Conservation (phyloP, 2,113 vertebrate species). For the Pagrus major region DNA sequence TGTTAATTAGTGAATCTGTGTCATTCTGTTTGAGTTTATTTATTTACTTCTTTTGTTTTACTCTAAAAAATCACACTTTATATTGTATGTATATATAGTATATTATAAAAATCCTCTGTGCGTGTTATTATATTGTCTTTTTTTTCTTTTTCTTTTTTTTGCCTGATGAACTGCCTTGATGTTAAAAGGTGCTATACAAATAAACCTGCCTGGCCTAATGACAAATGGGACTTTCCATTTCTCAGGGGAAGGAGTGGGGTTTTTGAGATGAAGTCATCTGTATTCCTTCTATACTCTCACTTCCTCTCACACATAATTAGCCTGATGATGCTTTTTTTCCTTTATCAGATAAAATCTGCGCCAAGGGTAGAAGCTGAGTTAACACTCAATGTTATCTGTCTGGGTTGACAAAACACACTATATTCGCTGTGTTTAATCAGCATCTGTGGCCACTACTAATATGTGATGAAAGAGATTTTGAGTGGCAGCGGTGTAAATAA, state of each 20-base stretch:
- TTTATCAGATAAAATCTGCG: background rate
- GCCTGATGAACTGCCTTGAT: background rate
- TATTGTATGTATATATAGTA: too few relatives aligned
- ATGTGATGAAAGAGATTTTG: background rate
- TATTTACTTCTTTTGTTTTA: background rate
- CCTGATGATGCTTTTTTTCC: background rate
- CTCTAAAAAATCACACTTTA: too few relatives aligned
- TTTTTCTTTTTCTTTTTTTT: background rate
- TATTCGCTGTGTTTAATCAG: background rate
- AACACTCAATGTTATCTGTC: background rate
- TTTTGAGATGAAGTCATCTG: conserved; percentile 28
- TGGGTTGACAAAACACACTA: background rate
- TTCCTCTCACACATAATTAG: conserved; percentile 46
- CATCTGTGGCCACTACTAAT: background rate
- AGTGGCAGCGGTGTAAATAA: background rate
- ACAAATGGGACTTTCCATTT: conserved; percentile 48
- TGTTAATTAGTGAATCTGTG: background rate
- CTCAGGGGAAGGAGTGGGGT: background rate
- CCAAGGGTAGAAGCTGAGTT: background rate
- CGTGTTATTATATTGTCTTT: background rate
- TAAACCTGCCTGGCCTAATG: background rate
- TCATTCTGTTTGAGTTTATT: background rate
- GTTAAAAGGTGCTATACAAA: background rate
- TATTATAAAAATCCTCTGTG: background rate
- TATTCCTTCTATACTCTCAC: conserved; percentile 21